Evolutionary conservation across 2,797 vertebrate genomes (phyloP), one percentile per base, ranked within the genome.

Genomic region (Alcedo atthis): DNA sequence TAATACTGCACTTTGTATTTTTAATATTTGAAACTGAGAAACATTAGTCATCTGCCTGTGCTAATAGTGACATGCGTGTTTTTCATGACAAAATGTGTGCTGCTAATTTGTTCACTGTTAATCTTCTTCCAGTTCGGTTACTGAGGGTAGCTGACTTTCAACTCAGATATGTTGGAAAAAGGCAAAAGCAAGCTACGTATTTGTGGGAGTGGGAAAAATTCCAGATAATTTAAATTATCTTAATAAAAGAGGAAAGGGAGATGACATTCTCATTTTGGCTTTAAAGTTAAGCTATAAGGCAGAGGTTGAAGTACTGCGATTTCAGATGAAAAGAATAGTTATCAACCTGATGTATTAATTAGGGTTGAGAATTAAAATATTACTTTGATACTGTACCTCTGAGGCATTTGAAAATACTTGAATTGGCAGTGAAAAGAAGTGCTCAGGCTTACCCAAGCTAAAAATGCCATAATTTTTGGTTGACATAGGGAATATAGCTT

Each of bases 361-460:
- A 91, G 77, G 75, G 89, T 95, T 78, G 92, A 84, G 92, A 95
- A 91, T 93, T 84, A 90, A 84, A 94, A 80, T 57, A 76, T 30
- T 17, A 68, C 37, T 77, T 19, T 51, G 78, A 25, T 86, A 37
- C 53, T 30, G 45, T 84, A 79, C 30, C 57, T 90, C 48, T 61
- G 28, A 93, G 64, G 70, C 64, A 85, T 80, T 91, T 88, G 57
- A 82, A 86, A 61, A 42, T 85, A 63, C 71, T 89, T 18, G 3
- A 53, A 93, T 84, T 46, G 45, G 17, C 46, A 70, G 45, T n/a
- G 87, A 85, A 80, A 82, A 92, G 90, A 90, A 88, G 86, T 35
- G 25, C 45, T 81, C 37, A 84, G 74, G 35, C 61, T 94, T 92
- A 89, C 48, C 35, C 62, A 53, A 66, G 68, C 37, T 86, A 84